These are phyloP conservation scores for Pseudoips prasinana DNA, from an alignment of 2,888 invertebrate species.

Conservation along the genomic window DNA sequence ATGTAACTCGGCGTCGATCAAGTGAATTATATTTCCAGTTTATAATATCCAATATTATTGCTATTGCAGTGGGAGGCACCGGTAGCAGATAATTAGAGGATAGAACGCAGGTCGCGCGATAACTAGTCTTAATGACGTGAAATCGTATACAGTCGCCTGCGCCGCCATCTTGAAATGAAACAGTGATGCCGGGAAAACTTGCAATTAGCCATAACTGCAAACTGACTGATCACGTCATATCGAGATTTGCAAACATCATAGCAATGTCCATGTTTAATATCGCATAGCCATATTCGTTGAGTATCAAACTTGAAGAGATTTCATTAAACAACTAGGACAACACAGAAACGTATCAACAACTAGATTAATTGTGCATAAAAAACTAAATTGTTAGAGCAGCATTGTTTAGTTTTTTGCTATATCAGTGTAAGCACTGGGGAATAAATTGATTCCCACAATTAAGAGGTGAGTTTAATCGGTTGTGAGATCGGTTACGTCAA, in stretches of 20 bases:
- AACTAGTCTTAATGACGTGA: slow-evolving; percentile 75
- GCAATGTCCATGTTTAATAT: too few relatives aligned
- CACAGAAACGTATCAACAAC: too few relatives aligned
- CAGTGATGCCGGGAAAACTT: slow-evolving; percentile 60
- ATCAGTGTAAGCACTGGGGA: slow-evolving; percentile 14
- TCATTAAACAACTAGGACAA: too few relatives aligned
- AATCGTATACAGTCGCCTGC: slow-evolving; percentile 46
- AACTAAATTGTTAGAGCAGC: slow-evolving; percentile 4
- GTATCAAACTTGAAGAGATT: too few relatives aligned
- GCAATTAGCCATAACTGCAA: slow-evolving; percentile 51
- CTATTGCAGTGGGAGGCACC: slow-evolving; percentile 55
- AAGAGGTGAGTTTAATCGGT: slow-evolving; percentile 40
- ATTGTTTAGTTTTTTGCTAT: slow-evolving; percentile 23
- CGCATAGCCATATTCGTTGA: too few relatives aligned
- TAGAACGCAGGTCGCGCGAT: slow-evolving; percentile 66
- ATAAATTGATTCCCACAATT: slow-evolving; percentile 65
- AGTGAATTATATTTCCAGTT: slow-evolving; percentile 56
- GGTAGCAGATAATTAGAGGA: slow-evolving; percentile 70
- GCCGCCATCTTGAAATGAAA: slow-evolving; percentile 64
- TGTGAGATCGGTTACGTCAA: slow-evolving; percentile 32
- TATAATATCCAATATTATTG: slow-evolving; percentile 69
- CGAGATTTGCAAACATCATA: slow-evolving; percentile 18
- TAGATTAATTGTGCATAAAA: too few relatives aligned
- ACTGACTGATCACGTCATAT: slow-evolving; percentile 24
- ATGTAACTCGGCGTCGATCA: slow-evolving; percentile 40